These are phyloP conservation scores for Labeo catla DNA, from an alignment of 2,113 vertebrate genomes.

Conservation along the genomic window DNA sequence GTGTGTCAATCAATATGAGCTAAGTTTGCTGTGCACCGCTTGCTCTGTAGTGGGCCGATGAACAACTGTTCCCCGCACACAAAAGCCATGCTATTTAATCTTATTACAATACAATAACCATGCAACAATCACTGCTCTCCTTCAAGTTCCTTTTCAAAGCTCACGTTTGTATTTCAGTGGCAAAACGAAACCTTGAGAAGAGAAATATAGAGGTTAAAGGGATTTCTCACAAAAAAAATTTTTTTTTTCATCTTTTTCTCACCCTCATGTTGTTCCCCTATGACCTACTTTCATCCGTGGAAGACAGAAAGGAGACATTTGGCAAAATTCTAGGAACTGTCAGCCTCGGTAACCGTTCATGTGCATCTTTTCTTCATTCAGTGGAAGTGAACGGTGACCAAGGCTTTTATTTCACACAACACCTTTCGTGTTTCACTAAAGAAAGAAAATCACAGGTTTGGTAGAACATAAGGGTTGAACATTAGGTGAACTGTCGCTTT, in stretches of 20 bases:
- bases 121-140: constrained; percentile 9
- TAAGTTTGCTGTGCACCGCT: constrained; percentile 42
- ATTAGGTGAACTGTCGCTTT: neutral
- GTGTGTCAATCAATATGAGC: constrained; percentile 56
- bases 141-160: neutral
- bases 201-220: neutral
- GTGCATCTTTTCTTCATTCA: neutral
- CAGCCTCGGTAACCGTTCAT: neutral
- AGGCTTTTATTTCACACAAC: neutral
- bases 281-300: neutral
- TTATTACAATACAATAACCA: constrained; percentile 35
- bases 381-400: neutral
- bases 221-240: neutral
- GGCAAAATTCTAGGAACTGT: neutral
- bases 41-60: constrained; percentile 22
- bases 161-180: neutral
- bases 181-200: neutral
- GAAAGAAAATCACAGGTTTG: neutral
- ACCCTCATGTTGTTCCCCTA: neutral
- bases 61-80: constrained; percentile 45
- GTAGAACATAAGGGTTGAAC: neutral
- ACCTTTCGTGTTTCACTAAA: neutral
- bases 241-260: neutral
- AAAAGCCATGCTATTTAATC: constrained; percentile 46
- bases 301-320: neutral